phyloP scores from a whole-genome alignment of 2,797 vertebrate species.

The Acanthopagrus latus region DNA sequence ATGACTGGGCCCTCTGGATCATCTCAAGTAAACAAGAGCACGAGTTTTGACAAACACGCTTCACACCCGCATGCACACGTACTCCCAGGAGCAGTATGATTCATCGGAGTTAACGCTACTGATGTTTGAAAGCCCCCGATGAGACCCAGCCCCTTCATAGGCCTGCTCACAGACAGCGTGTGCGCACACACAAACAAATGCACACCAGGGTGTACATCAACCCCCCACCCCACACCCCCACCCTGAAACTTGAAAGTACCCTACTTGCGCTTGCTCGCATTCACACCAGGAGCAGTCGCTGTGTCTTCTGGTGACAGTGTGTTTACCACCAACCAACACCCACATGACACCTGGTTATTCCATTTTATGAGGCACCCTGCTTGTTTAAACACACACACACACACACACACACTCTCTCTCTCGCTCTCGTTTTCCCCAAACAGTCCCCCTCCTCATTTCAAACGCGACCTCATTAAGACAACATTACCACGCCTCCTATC shows the following conservation, averaged over 20 bases:
- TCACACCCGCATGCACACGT: constrained; percentile 67
- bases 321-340: constrained; percentile 59
- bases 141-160: constrained; percentile 63
- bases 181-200: constrained; percentile 13
- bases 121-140: constrained; percentile 74
- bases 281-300: constrained; percentile 46
- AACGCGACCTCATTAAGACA: constrained; percentile 82
- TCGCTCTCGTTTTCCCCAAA: constrained; percentile 22
- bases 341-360: constrained; percentile 56
- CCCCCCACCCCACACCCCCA: no score
- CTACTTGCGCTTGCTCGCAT: constrained; percentile 24
- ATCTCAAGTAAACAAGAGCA: constrained; percentile 77
- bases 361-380: constrained; percentile 43
- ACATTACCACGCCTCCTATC: constrained; percentile 76
- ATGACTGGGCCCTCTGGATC: constrained; percentile 70
- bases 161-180: constrained; percentile 31
- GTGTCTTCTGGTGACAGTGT: constrained; percentile 61
- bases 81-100: constrained; percentile 71
- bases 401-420: constrained; percentile 16
- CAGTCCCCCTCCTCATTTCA: constrained; percentile 59
- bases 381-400: constrained; percentile 38
- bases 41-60: constrained; percentile 77
- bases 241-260: constrained; percentile 45
- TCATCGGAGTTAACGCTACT: constrained; percentile 76
- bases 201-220: constrained; percentile 22